Evolutionary conservation across 2,888 invertebrate species (phyloP).

Genomic region (Microctonus aethiopoides): DNA sequence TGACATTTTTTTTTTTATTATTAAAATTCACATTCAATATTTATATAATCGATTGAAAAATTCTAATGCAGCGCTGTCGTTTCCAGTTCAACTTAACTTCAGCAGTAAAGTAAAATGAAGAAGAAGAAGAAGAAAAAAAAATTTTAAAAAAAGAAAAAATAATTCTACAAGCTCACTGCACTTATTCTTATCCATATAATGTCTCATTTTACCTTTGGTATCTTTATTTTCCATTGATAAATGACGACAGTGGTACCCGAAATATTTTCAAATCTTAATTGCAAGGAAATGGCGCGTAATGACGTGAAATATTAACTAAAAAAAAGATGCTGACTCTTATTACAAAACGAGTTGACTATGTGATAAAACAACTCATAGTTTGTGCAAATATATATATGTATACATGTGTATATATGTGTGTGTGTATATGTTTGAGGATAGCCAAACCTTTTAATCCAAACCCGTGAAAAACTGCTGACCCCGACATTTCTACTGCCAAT

Average conservation of each 20-base stretch:
- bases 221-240: slow-evolving; percentile 40
- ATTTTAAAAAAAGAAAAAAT: too few relatives aligned
- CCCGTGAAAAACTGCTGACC: slow-evolving; percentile 57
- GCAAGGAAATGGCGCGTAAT: slow-evolving; percentile 60
- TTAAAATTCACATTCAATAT: background rate
- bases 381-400: background rate
- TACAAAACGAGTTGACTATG: slow-evolving; percentile 39
- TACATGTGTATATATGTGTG: background rate
- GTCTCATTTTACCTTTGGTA: background rate
- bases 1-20: background rate
- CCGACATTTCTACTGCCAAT: slow-evolving; percentile 56
- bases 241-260: slow-evolving; percentile 32
- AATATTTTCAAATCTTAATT: slow-evolving; percentile 59
- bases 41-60: background rate
- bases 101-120: too few relatives aligned
- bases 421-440: slow-evolving; percentile 22
- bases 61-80: background rate
- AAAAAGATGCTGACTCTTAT: slow-evolving; percentile 65
- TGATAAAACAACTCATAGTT: background rate
- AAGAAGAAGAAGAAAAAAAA: background rate
- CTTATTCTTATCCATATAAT: background rate
- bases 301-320: slow-evolving; percentile 59
- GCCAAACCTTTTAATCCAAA: slow-evolving; percentile 59
- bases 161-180: background rate
- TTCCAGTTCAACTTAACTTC: too few relatives aligned